Evolutionary conservation across 53 echinoderm and acorn worm species (phyloP), one percentile per base, ranked within the genome.

Genomic region (Paelopatides confundens): DNA sequence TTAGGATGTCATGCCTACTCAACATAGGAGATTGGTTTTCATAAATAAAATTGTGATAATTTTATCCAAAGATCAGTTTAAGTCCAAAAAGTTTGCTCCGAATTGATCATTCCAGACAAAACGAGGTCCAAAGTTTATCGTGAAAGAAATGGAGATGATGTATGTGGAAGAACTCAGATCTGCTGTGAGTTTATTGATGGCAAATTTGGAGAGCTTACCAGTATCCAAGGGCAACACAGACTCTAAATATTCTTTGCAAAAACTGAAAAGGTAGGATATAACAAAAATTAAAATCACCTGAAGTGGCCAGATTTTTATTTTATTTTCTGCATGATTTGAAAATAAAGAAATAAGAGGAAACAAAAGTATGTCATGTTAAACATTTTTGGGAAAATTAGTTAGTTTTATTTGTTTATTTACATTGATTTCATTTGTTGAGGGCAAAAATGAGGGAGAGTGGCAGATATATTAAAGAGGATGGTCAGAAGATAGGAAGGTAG

Each of bases 151-250:
- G 98, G 98, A 98, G 92, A 95, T 90, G 27, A 90, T 95, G 89
- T 95, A 92, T 38, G 95, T 98, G 65, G 98, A 98, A 66, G 95
- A 98, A 76, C 89, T 98, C 43, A 76, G 95, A 65, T 93, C 98
- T 54, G 94, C 94, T 21, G 98, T 98, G 81, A 98, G 95, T 68
- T 76, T 98, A 31, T 92, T 98, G 71, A 98, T 98, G 98, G 95
- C 98, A 68, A 95, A 98, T 64, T 90, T 98, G 90, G 98, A 98
- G 83, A 98, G 98, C 65, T 89, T 98, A 90, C 98, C 98, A 10
- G 98, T 98, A 32, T 98, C 95, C 89, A 98, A 98, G 89, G 98
- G 98, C 90, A 98, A 95, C 88, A 98, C 98, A 2, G 98, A 98
- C 77, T 98, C 98, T 66, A 98, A 98, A 77, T 98, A 98, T 83